phyloP scores from a whole-genome alignment of 2,113 vertebrate species.

The Leiothrix lutea region DNA sequence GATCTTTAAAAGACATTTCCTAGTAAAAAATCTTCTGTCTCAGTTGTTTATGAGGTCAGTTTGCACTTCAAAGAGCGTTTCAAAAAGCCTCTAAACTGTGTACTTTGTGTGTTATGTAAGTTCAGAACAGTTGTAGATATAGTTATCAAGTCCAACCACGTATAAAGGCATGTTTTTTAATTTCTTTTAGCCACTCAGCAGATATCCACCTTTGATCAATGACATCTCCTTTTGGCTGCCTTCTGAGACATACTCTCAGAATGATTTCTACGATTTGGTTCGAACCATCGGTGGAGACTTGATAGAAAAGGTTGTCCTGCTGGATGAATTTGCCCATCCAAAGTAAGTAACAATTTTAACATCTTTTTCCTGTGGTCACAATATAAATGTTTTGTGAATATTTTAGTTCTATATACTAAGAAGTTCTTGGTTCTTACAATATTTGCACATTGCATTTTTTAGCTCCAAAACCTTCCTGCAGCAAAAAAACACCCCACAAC shows the following conservation, averaged over 20 bases:
- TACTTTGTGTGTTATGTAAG: not conserved
- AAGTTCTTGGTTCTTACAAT: not conserved
- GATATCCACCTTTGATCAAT: constrained; percentile 86
- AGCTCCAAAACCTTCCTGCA: not conserved
- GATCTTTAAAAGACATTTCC: not conserved
- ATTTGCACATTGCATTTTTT: not conserved
- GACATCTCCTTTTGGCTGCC: constrained; percentile 98
- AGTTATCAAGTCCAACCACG: not conserved
- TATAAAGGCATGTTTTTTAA: not conserved
- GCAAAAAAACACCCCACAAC: too few relatives aligned
- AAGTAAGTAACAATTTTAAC: constrained; percentile 79
- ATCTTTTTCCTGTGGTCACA: not conserved
- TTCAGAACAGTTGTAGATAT: not conserved
- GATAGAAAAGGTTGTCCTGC: constrained; percentile 87
- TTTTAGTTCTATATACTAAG: not conserved
- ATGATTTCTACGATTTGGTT: constrained; percentile 95
- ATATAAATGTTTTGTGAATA: not conserved
- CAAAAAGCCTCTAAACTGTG: not conserved
- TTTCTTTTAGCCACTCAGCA: constrained; percentile 84
- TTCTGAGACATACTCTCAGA: constrained; percentile 76
- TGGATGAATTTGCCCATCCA: constrained; percentile 90
- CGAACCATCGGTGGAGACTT: constrained; percentile 88
- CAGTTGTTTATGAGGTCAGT: not conserved
- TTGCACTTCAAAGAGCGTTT: not conserved
- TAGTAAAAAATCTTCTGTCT: not conserved